Base-by-base conservation (phyloP, 1,140 invertebrate species). In the Listronotus bonariensis region DNA sequence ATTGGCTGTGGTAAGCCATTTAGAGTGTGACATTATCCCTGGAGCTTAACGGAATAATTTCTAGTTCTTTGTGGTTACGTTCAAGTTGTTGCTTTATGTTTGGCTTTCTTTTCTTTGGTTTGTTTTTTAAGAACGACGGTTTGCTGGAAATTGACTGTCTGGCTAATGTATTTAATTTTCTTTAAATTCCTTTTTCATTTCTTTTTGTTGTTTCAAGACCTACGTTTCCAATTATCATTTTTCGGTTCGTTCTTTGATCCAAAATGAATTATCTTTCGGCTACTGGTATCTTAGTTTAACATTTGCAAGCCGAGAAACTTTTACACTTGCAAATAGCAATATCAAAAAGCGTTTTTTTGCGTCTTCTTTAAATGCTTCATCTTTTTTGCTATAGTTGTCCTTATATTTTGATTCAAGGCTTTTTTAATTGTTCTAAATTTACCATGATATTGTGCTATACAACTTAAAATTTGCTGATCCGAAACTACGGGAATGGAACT, bases 401-500 rank as follows among this genome's bases (percentile, higher is more conserved):
- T 26, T 26, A 26, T 26, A 26, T 26, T 26, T 26, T 26, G 20
- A 26, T 26, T 26, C 5, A 26, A 26, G 20, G 20, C 17, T 11
- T 51, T 51, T 14, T 31, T 51, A 51, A 55, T 55, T 36, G 34
- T 55, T 9, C 40, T n/a, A 10, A 8, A 55, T 55, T 55, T 55
- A 17, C 6, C 38, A 15, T 40, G 38, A 38, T 40, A 55, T 36
- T n/a, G 18, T 36, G 9, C 14, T n/a, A 53, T n/a, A 53, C 17
- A 3, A 53, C 51, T 20, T 11, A 53, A 12, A 31, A 38, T 15
- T 55, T 55, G 6, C 38, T 20, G 34, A 6, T 20, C 52, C 34
- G n/a, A 55, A 55, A 41, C 20, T 26, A 26, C 20, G 20, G 20
- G 6, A 18, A 36, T 55, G 34, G 10, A 55, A 11, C 11, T 53